A percentile compares a stretch with the other conserved stretches of the same genome.
Evolutionary conservation across 2,888 invertebrate species (phyloP).

Genomic region (Watsonalla binaria): DNA sequence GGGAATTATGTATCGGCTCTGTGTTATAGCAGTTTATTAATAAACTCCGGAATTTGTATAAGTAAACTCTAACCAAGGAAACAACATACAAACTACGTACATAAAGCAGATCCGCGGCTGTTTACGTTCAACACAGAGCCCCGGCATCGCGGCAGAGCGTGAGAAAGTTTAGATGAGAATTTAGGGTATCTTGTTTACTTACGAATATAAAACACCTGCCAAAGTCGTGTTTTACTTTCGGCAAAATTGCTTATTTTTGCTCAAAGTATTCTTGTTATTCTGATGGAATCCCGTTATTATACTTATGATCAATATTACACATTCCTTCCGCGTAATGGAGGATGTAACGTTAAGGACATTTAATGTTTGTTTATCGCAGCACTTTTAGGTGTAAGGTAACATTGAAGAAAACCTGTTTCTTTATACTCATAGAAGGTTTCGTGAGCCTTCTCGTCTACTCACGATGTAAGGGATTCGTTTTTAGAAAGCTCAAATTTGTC

Average conservation of each 20-base stretch:
- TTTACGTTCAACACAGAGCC: constrained; percentile 32
- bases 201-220: constrained; percentile 47
- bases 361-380: background rate
- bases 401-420: no score
- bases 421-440: background rate
- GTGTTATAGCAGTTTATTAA: constrained; percentile 1
- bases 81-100: constrained; percentile 19
- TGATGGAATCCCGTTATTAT: constrained; percentile 16
- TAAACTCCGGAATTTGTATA: constrained; percentile 10
- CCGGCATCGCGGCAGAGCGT: constrained; percentile 40
- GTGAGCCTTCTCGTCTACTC: no score
- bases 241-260: constrained; percentile 26
- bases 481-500: constrained; percentile 4
- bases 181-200: constrained; percentile 46
- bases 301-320: background rate
- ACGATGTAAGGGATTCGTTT: background rate
- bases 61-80: constrained; percentile 30
- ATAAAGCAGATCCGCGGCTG: constrained; percentile 44
- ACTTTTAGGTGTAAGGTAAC: no score
- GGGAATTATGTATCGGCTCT: background rate
- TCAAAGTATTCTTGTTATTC: constrained; percentile 15
- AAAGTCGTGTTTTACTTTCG: constrained; percentile 27
- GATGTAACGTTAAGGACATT: background rate
- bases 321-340: background rate
- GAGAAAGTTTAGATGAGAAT: constrained; percentile 60